Evolutionary conservation across 2,888 invertebrate genomes (phyloP), one percentile per base, ranked within the genome.

Genomic region (Gastracanthus pulcherrimus): DNA sequence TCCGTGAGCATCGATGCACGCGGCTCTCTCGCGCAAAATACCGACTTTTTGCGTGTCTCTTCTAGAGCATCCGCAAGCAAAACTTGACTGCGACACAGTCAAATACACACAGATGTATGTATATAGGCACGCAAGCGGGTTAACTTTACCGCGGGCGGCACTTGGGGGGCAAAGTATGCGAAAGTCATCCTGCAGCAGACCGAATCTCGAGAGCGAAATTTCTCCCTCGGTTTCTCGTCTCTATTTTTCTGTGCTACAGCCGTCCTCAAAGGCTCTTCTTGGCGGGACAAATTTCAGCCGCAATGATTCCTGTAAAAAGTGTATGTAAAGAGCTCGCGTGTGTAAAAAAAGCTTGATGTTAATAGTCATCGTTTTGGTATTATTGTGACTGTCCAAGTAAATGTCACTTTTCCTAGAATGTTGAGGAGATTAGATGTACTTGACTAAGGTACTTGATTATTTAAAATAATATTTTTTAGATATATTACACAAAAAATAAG

Each of bases 191-290:
- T 7, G n/a, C 62, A n/a, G 23, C 34, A 45, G 45, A 26, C 31
- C 55, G 41, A 45, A 70, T 60, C 48, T 70, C 51, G 64, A 3
- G 36, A 58, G 64, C 7, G 51, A 38, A 71, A 36, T 71, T 71
- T 26, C 26, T 6, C 29, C 41, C 38, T 16, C 51, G 0, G n/a
- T 13, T 51, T 45, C 26, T 16, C 41, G 2, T 36, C 19, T 58
- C 48, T 45, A 19, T 23, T 9, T 36, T 34, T 58, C 48, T 45
- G n/a, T 23, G 19, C 41, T 11, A 26, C 34, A 19, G 23, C 11
- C 41, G 36, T 5, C 41, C 19, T 77, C 70, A 77, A 77, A 77
- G 62, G 70, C n/a, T 45, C 26, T 23, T 60, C 60, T 26, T 62
- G 13, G 13, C 58, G 48, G 3, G 38, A 7, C 19, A 38, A 51